Percentiles rank a stretch among this genome's conserved stretches.
Evolutionary conservation across 2,113 vertebrate species (phyloP).

Genomic region (human (Homo sapiens)): GRCh38 chr14:67854001-67854500

Average conservation of each 20-base stretch:
- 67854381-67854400: no score
- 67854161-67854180: not conserved
- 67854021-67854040: not conserved
- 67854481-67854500: no score
- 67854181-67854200: not conserved
- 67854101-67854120: not conserved
- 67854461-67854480: no score
- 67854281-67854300: not conserved
- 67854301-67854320: not conserved
- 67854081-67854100: constrained; percentile 5
- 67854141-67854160: not conserved
- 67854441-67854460: no score
- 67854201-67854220: not conserved
- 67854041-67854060: not conserved
- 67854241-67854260: not conserved
- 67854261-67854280: not conserved
- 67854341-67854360: not conserved
- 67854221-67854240: not conserved
- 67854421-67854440: no score
- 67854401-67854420: no score
- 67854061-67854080: not conserved
- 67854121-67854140: not conserved
- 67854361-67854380: not conserved
- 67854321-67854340: constrained; percentile 3
- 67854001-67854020: constrained; percentile 1